Conservation (phyloP, 2,113 vertebrate species). For the Alaudala cheleensis region DNA sequence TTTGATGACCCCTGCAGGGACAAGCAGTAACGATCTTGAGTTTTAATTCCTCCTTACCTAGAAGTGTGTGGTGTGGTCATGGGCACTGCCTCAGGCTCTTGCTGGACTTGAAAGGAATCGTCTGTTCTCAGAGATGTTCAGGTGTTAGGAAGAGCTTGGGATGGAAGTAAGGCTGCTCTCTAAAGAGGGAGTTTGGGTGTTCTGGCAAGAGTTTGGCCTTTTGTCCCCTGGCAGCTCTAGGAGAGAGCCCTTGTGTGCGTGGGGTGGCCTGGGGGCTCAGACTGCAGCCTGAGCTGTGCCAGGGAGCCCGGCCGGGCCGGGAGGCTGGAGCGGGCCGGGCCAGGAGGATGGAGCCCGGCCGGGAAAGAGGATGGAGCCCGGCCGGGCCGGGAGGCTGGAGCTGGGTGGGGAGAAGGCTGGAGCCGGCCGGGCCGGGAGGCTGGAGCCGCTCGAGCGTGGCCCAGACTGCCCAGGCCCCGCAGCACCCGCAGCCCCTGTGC, state of each 20-base stretch:
- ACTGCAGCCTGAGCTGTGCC: fast-evolving
- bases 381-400: not conserved
- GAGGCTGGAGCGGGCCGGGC: not conserved
- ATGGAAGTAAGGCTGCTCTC: not conserved
- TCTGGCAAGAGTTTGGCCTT: not conserved
- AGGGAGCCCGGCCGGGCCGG: not conserved
- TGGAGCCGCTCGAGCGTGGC: not conserved
- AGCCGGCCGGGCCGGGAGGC: not conserved
- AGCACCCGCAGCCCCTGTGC: not conserved
- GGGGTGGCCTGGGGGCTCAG: not conserved
- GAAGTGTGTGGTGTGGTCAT: not conserved
- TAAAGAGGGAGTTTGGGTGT: not conserved
- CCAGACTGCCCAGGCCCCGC: not conserved
- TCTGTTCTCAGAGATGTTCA: not conserved
- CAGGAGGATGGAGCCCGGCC: too few species aligned
- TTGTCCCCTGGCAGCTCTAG: not conserved
- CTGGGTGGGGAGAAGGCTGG: not conserved
- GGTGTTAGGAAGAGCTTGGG: not conserved
- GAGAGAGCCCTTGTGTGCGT: not conserved
- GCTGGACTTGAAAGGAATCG: not conserved
- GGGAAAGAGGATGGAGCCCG: not conserved
- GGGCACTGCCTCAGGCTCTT: not conserved
- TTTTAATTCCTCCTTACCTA: not conserved
- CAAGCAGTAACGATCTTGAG: not conserved
- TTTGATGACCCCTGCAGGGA: slow-evolving; percentile 58